phyloP scores from a whole-genome alignment of 2,113 vertebrate genomes.

The Oreochromis niloticus region DNA sequence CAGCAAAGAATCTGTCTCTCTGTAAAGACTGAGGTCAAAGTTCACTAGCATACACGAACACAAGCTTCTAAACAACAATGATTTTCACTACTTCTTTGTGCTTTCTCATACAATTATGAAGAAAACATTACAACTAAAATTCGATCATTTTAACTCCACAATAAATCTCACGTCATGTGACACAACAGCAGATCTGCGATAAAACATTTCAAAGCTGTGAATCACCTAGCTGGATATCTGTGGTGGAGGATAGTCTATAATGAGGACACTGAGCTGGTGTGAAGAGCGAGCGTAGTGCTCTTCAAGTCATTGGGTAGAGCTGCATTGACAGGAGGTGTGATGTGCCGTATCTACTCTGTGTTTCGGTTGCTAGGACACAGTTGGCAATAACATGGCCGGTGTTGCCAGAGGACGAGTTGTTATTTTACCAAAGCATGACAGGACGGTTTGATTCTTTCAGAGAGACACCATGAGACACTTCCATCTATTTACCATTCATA shows the following conservation, averaged over 20 bases:
- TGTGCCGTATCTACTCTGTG: conserved; percentile 27
- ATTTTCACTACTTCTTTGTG: not conserved
- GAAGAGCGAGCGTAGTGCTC: not conserved
- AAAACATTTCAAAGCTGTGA: not conserved
- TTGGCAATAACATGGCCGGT: conserved; percentile 59
- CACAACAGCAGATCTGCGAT: not conserved
- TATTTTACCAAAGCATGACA: conserved; percentile 32
- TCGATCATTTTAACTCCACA: not conserved
- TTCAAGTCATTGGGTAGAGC: conserved; percentile 22
- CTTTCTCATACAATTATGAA: not conserved
- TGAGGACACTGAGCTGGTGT: not conserved
- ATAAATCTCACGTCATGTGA: not conserved
- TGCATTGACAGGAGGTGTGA: not conserved
- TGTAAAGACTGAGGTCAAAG: not conserved
- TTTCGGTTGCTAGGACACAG: conserved; percentile 70
- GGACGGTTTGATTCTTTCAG: conserved; percentile 10
- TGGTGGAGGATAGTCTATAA: not conserved
- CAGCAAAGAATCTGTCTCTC: not conserved
- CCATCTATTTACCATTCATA: conserved; percentile 1
- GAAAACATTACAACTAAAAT: not conserved
- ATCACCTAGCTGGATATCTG: not conserved
- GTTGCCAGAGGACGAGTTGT: conserved; percentile 49
- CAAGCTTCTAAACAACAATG: not conserved
- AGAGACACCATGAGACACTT: not conserved
- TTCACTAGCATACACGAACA: not conserved